Evolutionary conservation across 1,140 invertebrate genomes (phyloP), one percentile per base, ranked within the genome.

Genomic region (Cotesia glomerata): DNA sequence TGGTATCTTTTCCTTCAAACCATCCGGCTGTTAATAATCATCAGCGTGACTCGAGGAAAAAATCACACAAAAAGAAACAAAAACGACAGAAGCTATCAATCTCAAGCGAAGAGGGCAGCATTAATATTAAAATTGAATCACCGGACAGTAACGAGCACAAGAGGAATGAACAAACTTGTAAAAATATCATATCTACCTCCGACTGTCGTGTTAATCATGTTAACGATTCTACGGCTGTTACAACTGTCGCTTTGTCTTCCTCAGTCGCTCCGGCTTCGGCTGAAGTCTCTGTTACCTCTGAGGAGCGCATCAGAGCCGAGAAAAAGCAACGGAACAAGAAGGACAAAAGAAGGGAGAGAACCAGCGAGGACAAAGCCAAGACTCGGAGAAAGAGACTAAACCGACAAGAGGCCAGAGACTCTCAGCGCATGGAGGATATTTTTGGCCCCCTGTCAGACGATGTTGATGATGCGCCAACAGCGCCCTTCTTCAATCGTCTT

Each of bases 381-480:
- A 88, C 88, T 8, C 89, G 88, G 82, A 87, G 85, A 73, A 93
- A 90, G 71, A 80, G 82, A 72, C 77, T 87, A 0, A 86, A 88
- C 61, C 87, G 75, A 88, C 86, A 87, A 56, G 86, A 87, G 32
- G 82, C 80, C 0, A 79, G 85, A 11, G 86, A 86, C 35, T 86
- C 82, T 18, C 86, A 93, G 54, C 91, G 94, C 80, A 94, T 95
- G 92, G 93, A 95, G 84, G 93, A 95, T 77, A 95, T 95, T 69
- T 96, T 95, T 84, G 94, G 94, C 3, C 93, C 94, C 0, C 87
- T 95, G 35, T 95, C 94, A 0, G 95, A 96, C 74, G 89, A 95
- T 72, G 88, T 84, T 4, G 85, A 86, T 39, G 79, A 82, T 11
- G 78, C 78, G 4, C 80, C 80, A 0, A 77, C 78, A 4, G 82